Percentiles rank a stretch among this genome's conserved stretches.
Conservation (phyloP, 2,888 invertebrate genomes). For the Chamaedrilus cognettii region DNA sequence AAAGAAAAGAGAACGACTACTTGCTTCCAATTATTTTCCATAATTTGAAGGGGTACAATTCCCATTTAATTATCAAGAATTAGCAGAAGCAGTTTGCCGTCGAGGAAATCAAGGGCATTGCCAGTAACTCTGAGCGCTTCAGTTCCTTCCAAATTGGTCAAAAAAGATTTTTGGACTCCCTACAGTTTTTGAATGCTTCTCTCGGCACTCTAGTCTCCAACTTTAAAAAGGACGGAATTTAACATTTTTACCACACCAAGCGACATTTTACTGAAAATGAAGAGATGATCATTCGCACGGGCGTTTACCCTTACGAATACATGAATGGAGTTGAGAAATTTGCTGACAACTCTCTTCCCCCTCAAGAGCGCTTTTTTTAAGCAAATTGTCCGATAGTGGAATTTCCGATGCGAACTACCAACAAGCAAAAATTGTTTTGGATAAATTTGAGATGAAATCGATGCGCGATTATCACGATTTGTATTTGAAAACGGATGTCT, state of each 20-base stretch:
- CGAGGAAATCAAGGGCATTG: background rate
- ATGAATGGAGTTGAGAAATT: slow-evolving; percentile 42
- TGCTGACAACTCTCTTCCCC: slow-evolving; percentile 38
- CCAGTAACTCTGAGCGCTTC: background rate
- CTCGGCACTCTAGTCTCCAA: background rate
- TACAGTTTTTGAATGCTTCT: background rate
- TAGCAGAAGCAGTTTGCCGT: background rate
- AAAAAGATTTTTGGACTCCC: background rate
- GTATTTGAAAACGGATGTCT: slow-evolving; percentile 41
- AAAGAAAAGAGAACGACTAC: too few species aligned
- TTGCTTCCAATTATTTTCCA: too few species aligned
- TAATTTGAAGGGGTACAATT: too few species aligned
- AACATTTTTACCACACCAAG: background rate
- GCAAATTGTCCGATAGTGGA: slow-evolving; percentile 14
- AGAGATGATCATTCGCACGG: slow-evolving; percentile 34
- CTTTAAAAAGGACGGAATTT: background rate
- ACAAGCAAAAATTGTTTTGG: slow-evolving; percentile 39
- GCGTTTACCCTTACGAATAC: slow-evolving; percentile 49
- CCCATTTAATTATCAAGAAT: too few species aligned
- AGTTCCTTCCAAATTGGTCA: background rate
- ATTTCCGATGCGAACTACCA: slow-evolving; percentile 37
- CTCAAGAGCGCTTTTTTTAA: slow-evolving; percentile 34
- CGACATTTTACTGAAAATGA: background rate
- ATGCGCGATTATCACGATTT: slow-evolving; percentile 43
- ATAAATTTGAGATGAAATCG: slow-evolving; percentile 35